Base-by-base conservation (phyloP, 2,888 invertebrate genomes). In the Diachrysia chrysitis region DNA sequence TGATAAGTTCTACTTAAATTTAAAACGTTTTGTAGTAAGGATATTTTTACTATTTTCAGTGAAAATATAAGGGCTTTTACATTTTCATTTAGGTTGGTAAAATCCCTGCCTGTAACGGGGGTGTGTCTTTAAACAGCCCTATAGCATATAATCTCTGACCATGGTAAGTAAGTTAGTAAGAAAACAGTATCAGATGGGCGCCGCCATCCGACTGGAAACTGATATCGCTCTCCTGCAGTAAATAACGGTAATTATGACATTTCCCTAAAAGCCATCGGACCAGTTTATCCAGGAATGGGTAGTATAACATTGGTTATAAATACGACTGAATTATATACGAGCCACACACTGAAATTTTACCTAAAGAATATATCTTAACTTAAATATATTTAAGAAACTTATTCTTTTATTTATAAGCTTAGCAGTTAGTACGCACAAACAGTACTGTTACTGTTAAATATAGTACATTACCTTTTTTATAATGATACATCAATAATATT, bases 231-330 rank as follows among this genome's bases (percentile, higher is more conserved):
- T 51, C 48, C 48, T 19, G 48, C 48, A 51, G 10, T 19, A 51
- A 51, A 21, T 51, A 51, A 51, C 48, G 19, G 48, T 51, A 51
- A 51, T 51, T 51, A 51, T 51, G 48, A 51, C 48, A 21, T 9
- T 21, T 21, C 48, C 19, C 48, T 51, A 21, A 10, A 51, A 51
- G 21, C 19, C 42, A 6, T 14, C 42, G 42, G 42, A n/a, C 42
- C 42, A 7, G n/a, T 42, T 42, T 42, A 42, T 42, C 5, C 7
- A 6, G n/a, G n/a, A 42, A 0, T 16, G 7, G n/a, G n/a, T 42
- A 7, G 42, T 42, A 6, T n/a, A n/a, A n/a, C 6, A 42, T n/a
- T n/a, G 16, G 6, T 6, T 5, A 42, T 16, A 0, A 42, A 42
- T 16, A 42, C 37, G 37, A 37, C 35, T 37, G 12, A 37, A 2